A percentile compares a stretch with the other conserved stretches of the same genome.
phyloP scores from a whole-genome alignment of 2,888 invertebrate species.

The Pemphredon lugubris region DNA sequence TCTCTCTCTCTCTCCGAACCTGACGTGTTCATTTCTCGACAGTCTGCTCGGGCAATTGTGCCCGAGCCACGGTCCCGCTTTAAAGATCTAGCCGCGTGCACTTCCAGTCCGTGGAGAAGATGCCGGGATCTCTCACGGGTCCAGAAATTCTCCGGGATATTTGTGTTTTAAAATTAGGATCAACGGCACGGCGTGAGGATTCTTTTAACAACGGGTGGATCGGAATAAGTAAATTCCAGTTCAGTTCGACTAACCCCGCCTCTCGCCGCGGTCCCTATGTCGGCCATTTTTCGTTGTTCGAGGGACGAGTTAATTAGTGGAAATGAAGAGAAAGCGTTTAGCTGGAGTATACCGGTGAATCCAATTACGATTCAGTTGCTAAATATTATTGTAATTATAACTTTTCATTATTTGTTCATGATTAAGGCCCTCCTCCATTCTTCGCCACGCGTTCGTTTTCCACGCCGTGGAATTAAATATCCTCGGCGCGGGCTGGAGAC shows the following conservation, averaged over 20 bases:
- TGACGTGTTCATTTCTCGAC: slow-evolving; percentile 70
- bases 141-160: too few species aligned
- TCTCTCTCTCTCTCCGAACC: slow-evolving; percentile 47
- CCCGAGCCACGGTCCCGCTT: slow-evolving; percentile 11
- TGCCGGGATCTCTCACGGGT: too few species aligned
- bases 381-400: not conserved
- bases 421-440: not conserved
- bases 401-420: not conserved
- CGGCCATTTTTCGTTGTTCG: too few species aligned
- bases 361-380: not conserved
- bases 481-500: not conserved
- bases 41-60: slow-evolving; percentile 53
- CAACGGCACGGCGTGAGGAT: too few species aligned
- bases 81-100: too few species aligned
- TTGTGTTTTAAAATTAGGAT: slow-evolving; percentile 12
- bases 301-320: too few species aligned
- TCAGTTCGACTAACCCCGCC: too few species aligned
- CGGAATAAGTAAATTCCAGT: not conserved
- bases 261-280: too few species aligned
- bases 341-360: not conserved
- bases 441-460: not conserved
- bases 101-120: too few species aligned
- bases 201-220: not conserved
- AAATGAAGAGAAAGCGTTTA: not conserved
- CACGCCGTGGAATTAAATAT: slow-evolving; percentile 1